phyloP scores from a whole-genome alignment of 2,113 vertebrate genomes.

The Nannobrachium achirus region DNA sequence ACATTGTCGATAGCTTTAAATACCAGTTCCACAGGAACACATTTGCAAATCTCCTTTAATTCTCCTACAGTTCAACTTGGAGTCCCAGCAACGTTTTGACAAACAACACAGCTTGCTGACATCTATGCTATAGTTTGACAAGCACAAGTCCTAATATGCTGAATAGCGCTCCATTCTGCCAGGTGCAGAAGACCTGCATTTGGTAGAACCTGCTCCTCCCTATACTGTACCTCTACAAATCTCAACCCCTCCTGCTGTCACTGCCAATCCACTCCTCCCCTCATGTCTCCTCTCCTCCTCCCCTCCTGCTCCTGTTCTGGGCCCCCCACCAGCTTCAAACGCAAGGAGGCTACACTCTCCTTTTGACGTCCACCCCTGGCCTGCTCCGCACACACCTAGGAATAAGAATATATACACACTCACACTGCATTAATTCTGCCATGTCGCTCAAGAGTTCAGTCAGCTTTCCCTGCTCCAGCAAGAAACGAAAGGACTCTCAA shows the following conservation, averaged over 20 bases:
- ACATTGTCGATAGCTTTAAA: conserved; percentile 36
- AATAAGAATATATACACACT: conserved; percentile 39
- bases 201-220: conserved; percentile 6
- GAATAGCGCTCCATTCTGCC: conserved; percentile 17
- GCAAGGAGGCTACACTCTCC: conserved; percentile 27
- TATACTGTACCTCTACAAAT: conserved; percentile 10
- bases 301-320: not conserved
- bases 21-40: conserved; percentile 44
- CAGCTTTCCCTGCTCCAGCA: conserved; percentile 35
- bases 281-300: not conserved
- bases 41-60: conserved; percentile 33
- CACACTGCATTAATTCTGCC: conserved; percentile 56
- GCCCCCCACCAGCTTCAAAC: conserved; percentile 53
- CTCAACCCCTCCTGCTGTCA: not conserved
- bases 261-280: not conserved
- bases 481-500: conserved; percentile 60
- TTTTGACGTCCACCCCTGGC: conserved; percentile 4
- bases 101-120: conserved; percentile 29
- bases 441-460: conserved; percentile 57
- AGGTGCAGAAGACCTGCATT: conserved; percentile 22
- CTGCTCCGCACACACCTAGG: not conserved
- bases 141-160: not conserved
- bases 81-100: not conserved
- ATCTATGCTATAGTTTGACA: not conserved
- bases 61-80: conserved; percentile 27